Percentiles rank a stretch among this genome's conserved stretches.
phyloP scores from a whole-genome alignment of 2,797 vertebrate genomes.

The Myiotriccus ornatus region DNA sequence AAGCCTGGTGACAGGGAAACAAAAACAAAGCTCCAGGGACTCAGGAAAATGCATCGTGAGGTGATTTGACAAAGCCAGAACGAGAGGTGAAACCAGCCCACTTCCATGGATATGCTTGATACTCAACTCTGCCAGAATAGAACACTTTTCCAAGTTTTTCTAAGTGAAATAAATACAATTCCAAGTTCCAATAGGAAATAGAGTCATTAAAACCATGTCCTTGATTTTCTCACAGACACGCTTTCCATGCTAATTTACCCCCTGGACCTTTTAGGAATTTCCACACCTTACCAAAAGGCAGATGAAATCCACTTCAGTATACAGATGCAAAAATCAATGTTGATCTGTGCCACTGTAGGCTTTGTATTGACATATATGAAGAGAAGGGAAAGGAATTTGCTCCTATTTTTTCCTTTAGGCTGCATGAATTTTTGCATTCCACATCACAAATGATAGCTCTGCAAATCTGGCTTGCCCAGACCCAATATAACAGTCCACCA shows the following conservation, averaged over 20 bases:
- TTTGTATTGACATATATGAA: not conserved
- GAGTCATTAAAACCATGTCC: not conserved
- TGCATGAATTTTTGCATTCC: not conserved
- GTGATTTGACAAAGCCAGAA: not conserved
- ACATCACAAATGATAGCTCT: not conserved
- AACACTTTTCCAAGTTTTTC: not conserved
- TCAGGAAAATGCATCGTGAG: not conserved
- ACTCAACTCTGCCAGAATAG: accelerated
- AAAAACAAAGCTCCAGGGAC: not conserved
- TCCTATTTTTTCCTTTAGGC: not conserved
- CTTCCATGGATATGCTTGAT: accelerated
- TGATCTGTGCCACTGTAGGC: not conserved
- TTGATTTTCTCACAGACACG: not conserved
- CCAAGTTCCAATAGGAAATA: not conserved
- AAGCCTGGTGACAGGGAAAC: not conserved
- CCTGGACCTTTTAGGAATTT: not conserved
- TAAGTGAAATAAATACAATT: not conserved
- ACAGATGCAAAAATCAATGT: not conserved
- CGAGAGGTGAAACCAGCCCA: not conserved
- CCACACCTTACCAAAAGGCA: not conserved
- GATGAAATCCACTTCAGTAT: not conserved
- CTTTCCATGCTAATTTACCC: not conserved
- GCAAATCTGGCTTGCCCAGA: not conserved
- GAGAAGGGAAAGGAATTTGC: not conserved
- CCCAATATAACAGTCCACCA: not conserved